Evolutionary conservation across 2,113 vertebrate species (phyloP).

Genomic region (Tachysurus vachellii): DNA sequence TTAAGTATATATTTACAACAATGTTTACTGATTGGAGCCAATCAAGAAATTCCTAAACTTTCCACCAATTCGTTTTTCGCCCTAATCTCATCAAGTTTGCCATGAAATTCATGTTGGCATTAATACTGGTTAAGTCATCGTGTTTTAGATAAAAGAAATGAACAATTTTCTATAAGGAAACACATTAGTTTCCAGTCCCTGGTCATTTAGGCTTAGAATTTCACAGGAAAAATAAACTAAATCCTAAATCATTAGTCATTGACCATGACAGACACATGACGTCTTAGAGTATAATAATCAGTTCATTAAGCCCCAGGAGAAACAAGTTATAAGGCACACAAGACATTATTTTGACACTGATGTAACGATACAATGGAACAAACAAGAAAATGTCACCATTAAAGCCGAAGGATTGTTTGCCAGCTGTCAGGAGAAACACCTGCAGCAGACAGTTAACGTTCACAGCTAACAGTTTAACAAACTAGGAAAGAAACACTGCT

Average conservation of each 20-base stretch:
- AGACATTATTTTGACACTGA: not conserved
- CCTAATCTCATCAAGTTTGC: too few species aligned
- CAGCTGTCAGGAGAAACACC: constrained; percentile 30
- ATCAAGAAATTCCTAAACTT: not conserved
- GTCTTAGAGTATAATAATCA: not conserved
- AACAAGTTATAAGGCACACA: not conserved
- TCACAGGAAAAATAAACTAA: not conserved
- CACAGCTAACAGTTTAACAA: not conserved
- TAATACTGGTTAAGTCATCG: not conserved
- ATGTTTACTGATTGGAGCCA: not conserved
- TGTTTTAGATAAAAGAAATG: not conserved
- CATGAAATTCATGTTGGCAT: not conserved
- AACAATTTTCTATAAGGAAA: not conserved
- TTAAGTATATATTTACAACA: not conserved
- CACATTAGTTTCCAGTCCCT: not conserved
- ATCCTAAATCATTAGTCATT: not conserved
- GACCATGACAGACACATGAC: not conserved
- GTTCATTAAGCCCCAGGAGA: not conserved
- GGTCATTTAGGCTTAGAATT: not conserved
- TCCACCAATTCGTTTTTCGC: not conserved
- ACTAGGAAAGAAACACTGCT: not conserved
- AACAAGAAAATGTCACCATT: not conserved
- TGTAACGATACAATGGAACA: not conserved
- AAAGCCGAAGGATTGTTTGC: not conserved
- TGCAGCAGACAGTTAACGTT: not conserved